Percentiles rank a stretch among this genome's conserved stretches.
phyloP scores from a whole-genome alignment of 1,140 invertebrate species.

The Galendromus occidentalis region DNA sequence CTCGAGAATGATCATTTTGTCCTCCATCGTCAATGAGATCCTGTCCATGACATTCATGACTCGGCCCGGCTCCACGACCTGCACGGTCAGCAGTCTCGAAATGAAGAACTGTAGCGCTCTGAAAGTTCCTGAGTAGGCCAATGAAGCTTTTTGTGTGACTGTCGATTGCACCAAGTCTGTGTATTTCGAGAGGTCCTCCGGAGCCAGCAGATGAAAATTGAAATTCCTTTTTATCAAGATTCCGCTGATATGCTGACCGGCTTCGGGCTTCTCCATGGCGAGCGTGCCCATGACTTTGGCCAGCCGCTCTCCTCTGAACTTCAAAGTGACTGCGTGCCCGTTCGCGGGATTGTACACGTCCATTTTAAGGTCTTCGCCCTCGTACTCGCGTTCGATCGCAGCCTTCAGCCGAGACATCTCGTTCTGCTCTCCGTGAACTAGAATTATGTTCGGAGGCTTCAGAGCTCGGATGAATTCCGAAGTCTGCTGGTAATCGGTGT shows the following conservation, averaged over 20 bases:
- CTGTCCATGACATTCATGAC: constrained; percentile 44
- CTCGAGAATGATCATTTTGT: constrained; percentile 62
- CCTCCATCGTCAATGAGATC: constrained; percentile 61
- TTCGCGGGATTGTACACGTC: constrained; percentile 89
- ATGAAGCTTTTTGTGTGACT: constrained; percentile 69
- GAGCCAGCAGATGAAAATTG: constrained; percentile 84
- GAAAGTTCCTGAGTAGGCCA: constrained; percentile 60
- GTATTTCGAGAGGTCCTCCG: constrained; percentile 79
- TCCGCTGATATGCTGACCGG: constrained; percentile 61
- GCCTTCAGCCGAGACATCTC: constrained; percentile 92
- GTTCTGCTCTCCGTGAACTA: constrained; percentile 96
- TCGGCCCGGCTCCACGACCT: constrained; percentile 45
- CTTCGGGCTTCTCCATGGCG: constrained; percentile 56
- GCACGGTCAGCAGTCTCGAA: constrained; percentile 54
- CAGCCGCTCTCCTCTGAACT: constrained; percentile 91
- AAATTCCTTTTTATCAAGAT: constrained; percentile 93
- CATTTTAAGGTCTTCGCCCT: constrained; percentile 70
- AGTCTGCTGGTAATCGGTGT: constrained; percentile 97
- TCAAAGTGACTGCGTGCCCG: constrained; percentile 72
- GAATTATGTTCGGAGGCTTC: constrained; percentile 82
- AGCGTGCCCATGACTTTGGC: constrained; percentile 88
- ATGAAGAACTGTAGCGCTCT: constrained; percentile 61
- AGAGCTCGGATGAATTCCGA: constrained; percentile 85
- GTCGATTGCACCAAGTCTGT: constrained; percentile 83
- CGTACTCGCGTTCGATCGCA: constrained; percentile 80